Conservation (phyloP, 2,113 vertebrate species). For the Callionymus lyra region DNA sequence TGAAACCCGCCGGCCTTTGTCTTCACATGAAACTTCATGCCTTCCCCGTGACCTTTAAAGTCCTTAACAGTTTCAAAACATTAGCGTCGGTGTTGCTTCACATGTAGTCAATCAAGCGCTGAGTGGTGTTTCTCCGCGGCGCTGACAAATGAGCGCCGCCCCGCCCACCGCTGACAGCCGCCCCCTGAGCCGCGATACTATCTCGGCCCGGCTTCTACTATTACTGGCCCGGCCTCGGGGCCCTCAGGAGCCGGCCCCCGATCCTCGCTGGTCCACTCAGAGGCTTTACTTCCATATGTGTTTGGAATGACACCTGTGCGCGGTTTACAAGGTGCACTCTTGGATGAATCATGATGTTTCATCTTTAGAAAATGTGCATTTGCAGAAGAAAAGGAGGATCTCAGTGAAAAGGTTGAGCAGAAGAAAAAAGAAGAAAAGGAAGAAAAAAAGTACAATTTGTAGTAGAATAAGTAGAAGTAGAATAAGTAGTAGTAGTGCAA, state of each 20-base stretch:
- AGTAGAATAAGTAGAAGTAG: too few relatives aligned
- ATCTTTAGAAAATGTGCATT: too few relatives aligned
- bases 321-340: too few relatives aligned
- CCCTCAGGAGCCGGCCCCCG: conserved; percentile 8
- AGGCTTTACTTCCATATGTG: conserved; percentile 22
- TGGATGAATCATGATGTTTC: too few relatives aligned
- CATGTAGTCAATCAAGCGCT: conserved; percentile 52
- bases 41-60: conserved; percentile 47
- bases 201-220: conserved; percentile 57
- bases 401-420: too few relatives aligned
- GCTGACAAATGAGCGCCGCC: conserved; percentile 51
- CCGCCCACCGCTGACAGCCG: conserved; percentile 60
- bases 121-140: conserved; percentile 49
- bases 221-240: conserved; percentile 51
- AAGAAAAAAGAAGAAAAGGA: too few relatives aligned
- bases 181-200: conserved; percentile 56
- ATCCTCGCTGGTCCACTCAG: conserved; percentile 25
- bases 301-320: conserved; percentile 13
- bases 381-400: too few relatives aligned
- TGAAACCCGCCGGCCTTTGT: too few relatives aligned
- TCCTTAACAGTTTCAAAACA: conserved; percentile 57
- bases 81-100: conserved; percentile 46
- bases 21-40: conserved; percentile 2
- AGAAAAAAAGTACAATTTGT: too few relatives aligned
- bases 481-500: too few relatives aligned